Evolutionary conservation across 2,113 vertebrate genomes (phyloP).

Genomic region (Isurus oxyrinchus): DNA sequence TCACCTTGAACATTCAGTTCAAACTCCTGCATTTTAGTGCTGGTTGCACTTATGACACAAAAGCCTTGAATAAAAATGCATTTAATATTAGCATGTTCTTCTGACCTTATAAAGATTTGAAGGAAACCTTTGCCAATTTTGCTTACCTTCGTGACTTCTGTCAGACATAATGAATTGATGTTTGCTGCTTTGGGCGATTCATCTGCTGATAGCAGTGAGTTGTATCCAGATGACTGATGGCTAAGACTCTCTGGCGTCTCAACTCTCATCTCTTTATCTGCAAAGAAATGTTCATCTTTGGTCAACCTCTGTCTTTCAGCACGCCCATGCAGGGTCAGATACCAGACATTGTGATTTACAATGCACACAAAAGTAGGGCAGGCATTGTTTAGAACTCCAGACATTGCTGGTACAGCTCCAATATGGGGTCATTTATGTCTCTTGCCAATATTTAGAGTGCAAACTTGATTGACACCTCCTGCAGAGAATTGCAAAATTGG

Average conservation of each 20-base stretch:
- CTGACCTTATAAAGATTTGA: constrained; percentile 48
- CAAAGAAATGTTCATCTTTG: constrained; percentile 48
- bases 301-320: constrained; percentile 49
- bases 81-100: constrained; percentile 46
- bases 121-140: constrained; percentile 44
- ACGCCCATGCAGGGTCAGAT: constrained; percentile 45
- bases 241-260: constrained; percentile 46
- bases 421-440: constrained; percentile 25
- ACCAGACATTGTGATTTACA: constrained; percentile 50
- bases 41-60: neutral
- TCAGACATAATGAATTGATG: constrained; percentile 52
- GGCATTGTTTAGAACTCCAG: constrained; percentile 46
- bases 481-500: neutral
- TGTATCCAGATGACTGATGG: constrained; percentile 48
- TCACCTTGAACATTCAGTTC: neutral
- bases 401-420: constrained; percentile 34
- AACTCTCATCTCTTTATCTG: constrained; percentile 49
- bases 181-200: constrained; percentile 46
- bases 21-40: neutral
- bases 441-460: constrained; percentile 1
- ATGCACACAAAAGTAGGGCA: constrained; percentile 43
- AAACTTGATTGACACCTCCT: neutral
- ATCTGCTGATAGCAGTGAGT: constrained; percentile 48
- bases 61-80: constrained; percentile 42
- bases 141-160: constrained; percentile 62